A percentile compares a stretch with the other conserved stretches of the same genome.
phyloP scores from a whole-genome alignment of 2,797 vertebrate species.

The Bucorvus abyssinicus region DNA sequence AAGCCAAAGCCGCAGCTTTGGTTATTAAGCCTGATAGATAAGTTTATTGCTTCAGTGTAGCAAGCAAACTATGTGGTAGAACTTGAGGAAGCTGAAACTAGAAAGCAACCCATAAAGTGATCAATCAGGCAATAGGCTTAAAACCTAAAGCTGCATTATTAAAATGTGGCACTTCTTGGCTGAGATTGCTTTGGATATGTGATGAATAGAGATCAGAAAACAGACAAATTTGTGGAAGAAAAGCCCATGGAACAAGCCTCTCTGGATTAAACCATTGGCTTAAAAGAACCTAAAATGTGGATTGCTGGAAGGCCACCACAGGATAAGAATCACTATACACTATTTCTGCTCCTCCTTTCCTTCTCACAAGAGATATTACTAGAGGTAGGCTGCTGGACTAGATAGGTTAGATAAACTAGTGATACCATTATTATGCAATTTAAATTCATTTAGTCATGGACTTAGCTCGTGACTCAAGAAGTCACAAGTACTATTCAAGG shows the following conservation, averaged over 20 bases:
- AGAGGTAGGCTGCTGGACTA: not conserved
- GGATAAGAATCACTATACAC: not conserved
- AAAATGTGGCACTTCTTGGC: accelerated
- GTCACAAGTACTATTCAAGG: not conserved
- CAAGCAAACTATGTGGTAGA: not conserved
- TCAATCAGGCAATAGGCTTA: not conserved
- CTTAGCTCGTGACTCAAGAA: not conserved
- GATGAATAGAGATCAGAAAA: not conserved
- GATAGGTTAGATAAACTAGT: not conserved
- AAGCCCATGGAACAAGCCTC: not conserved
- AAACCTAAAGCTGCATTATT: not conserved
- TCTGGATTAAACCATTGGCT: not conserved
- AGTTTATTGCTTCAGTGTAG: not conserved
- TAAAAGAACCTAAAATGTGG: not conserved
- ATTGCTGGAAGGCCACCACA: not conserved
- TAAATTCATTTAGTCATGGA: not conserved
- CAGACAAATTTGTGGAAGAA: not conserved
- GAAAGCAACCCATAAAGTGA: not conserved
- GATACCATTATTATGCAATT: not conserved
- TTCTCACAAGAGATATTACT: not conserved
- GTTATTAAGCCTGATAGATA: not conserved
- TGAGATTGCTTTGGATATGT: not conserved
- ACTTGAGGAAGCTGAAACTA: not conserved
- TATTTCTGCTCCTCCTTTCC: not conserved
- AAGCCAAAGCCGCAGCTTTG: not conserved